These are phyloP conservation scores for Pissodes strobi DNA, from an alignment of 1,140 invertebrate species.

Conservation along the genomic window DNA sequence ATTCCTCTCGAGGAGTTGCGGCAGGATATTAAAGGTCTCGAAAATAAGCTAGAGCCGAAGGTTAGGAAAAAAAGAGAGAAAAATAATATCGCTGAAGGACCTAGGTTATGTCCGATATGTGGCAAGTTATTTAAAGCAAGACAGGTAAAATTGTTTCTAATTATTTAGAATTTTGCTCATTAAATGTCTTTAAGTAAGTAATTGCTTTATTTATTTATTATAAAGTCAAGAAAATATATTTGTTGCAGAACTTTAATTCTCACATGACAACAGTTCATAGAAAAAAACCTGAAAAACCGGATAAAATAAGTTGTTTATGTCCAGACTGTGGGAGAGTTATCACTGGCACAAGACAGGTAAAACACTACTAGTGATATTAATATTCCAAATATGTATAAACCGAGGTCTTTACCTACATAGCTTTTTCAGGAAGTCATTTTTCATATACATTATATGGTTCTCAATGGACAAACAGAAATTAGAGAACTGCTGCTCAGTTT, in stretches of 20 bases:
- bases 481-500: too few relatives aligned
- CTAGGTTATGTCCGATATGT: constrained; percentile 26
- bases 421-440: neutral
- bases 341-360: constrained; percentile 27
- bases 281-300: constrained; percentile 21
- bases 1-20: constrained; percentile 5
- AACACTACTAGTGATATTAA: too few relatives aligned
- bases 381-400: too few relatives aligned
- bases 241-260: constrained; percentile 24
- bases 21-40: constrained; percentile 5
- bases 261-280: constrained; percentile 31
- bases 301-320: constrained; percentile 34
- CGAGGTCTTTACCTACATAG: too few relatives aligned
- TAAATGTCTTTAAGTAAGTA: too few relatives aligned
- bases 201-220: too few relatives aligned
- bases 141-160: constrained; percentile 23
- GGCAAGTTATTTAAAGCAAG: constrained; percentile 30
- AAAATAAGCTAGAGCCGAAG: neutral
- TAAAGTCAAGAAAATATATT: too few relatives aligned
- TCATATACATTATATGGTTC: too few relatives aligned
- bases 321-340: constrained; percentile 31
- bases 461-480: neutral
- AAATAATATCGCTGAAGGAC: neutral
- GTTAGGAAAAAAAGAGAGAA: constrained; percentile 1
- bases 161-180: too few relatives aligned